phyloP scores from a whole-genome alignment of 1,140 invertebrate species.

The Drosophila neocordata region DNA sequence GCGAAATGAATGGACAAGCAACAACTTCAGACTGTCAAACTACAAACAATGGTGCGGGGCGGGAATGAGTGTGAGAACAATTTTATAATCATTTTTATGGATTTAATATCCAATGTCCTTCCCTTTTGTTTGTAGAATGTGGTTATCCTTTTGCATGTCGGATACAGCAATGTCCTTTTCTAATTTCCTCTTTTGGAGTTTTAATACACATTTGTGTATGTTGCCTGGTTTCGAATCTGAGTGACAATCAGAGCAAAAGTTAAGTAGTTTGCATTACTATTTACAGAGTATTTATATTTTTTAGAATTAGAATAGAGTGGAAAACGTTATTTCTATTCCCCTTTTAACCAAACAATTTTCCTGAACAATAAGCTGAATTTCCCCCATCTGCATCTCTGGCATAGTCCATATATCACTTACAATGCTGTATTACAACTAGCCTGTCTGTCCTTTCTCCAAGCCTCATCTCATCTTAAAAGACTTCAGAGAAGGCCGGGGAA shows the following conservation, averaged over 20 bases:
- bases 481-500: background rate
- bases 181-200: conserved; percentile 61
- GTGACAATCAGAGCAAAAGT: conserved; percentile 10
- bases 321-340: background rate
- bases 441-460: background rate
- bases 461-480: background rate
- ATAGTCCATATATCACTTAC: conserved; percentile 56
- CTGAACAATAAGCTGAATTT: conserved; percentile 32
- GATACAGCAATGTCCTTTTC: conserved; percentile 80
- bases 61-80: conserved; percentile 5
- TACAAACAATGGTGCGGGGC: conserved; percentile 23
- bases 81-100: conserved; percentile 64
- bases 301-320: background rate
- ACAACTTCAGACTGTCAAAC: conserved; percentile 40
- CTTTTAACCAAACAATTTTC: conserved; percentile 9
- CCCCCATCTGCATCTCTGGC: background rate
- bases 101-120: conserved; percentile 78
- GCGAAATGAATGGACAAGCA: conserved; percentile 14
- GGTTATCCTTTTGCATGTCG: conserved; percentile 47
- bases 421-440: conserved; percentile 23
- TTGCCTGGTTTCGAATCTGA: conserved; percentile 5
- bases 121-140: conserved; percentile 30
- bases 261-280: conserved; percentile 24
- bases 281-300: background rate
- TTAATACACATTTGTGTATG: conserved; percentile 40